These are phyloP conservation scores for Pseudopleuronectes americanus DNA, from an alignment of 2,797 vertebrate genomes.

Conservation along the genomic window DNA sequence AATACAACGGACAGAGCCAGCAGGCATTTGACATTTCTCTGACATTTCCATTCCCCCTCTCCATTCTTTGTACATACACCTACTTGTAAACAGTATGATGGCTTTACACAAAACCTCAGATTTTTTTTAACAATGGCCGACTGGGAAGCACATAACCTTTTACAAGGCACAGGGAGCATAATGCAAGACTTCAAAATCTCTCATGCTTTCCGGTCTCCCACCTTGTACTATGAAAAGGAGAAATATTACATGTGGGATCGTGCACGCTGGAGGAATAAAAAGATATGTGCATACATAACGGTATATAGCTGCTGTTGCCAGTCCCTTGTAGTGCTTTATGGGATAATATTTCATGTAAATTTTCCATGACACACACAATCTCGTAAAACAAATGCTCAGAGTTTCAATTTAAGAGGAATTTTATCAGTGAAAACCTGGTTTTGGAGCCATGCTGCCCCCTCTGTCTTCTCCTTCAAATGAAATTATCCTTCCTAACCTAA, in stretches of 20 bases:
- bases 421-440: not conserved
- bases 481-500: conserved; percentile 22
- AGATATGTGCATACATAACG: conserved; percentile 1
- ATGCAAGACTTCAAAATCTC: conserved; percentile 59
- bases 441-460: not conserved
- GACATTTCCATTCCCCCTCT: conserved; percentile 81
- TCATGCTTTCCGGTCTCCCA: conserved; percentile 46
- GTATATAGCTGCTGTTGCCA: not conserved
- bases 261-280: conserved; percentile 22
- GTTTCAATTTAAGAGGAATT: not conserved
- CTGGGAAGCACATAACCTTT: conserved; percentile 80
- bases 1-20: conserved; percentile 75
- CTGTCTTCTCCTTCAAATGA: conserved; percentile 17
- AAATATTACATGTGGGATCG: conserved; percentile 31
- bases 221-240: conserved; percentile 35
- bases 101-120: conserved; percentile 77
- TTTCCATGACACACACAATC: not conserved
- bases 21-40: conserved; percentile 86
- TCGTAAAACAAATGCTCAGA: not conserved
- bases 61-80: conserved; percentile 77
- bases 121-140: conserved; percentile 71
- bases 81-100: conserved; percentile 81
- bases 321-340: not conserved
- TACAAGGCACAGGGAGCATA: conserved; percentile 67
- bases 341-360: conserved; percentile 7